Percentiles rank a stretch among this genome's conserved stretches.
Conservation (phyloP, 2,113 vertebrate species). For the Lepisosteus osseus region DNA sequence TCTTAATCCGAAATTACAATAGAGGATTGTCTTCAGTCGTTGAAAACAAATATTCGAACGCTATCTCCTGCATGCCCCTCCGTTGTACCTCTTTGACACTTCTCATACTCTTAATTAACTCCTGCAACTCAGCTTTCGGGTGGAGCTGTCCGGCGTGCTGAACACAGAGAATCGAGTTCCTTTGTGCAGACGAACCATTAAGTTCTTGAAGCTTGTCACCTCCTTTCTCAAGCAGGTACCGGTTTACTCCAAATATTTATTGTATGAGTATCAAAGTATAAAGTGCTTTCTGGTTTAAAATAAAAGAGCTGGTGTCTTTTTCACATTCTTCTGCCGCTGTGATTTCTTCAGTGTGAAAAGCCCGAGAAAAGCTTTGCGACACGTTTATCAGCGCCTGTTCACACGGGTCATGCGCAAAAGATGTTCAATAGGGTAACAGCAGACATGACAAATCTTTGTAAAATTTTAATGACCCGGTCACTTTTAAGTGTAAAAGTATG, state of each 20-base stretch:
- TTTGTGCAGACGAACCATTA: conserved; percentile 19
- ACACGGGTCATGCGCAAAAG: conserved; percentile 22
- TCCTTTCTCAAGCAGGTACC: not conserved
- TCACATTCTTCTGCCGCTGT: conserved; percentile 10
- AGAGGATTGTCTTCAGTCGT: conserved; percentile 24
- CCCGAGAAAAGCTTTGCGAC: not conserved
- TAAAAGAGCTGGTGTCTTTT: not conserved
- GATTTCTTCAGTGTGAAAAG: not conserved
- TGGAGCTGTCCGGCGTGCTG: conserved; percentile 79
- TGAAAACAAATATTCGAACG: conserved; percentile 22
- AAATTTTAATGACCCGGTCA: conserved; percentile 2
- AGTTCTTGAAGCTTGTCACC: conserved; percentile 11
- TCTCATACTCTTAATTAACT: conserved; percentile 30
- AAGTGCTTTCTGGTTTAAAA: not conserved
- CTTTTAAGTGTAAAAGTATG: conserved; percentile 7
- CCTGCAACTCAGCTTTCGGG: conserved; percentile 30
- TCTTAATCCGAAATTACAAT: conserved; percentile 49
- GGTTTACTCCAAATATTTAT: not conserved
- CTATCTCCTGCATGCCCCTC: conserved; percentile 27
- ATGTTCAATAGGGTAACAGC: not conserved
- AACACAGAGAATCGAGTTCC: conserved; percentile 28
- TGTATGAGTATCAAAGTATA: not conserved
- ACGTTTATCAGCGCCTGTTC: not conserved
- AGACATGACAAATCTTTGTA: not conserved
- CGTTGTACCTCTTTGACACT: conserved; percentile 17